These are phyloP conservation scores for Nemurella pictetii DNA, from an alignment of 2,888 invertebrate species.

Conservation along the genomic window DNA sequence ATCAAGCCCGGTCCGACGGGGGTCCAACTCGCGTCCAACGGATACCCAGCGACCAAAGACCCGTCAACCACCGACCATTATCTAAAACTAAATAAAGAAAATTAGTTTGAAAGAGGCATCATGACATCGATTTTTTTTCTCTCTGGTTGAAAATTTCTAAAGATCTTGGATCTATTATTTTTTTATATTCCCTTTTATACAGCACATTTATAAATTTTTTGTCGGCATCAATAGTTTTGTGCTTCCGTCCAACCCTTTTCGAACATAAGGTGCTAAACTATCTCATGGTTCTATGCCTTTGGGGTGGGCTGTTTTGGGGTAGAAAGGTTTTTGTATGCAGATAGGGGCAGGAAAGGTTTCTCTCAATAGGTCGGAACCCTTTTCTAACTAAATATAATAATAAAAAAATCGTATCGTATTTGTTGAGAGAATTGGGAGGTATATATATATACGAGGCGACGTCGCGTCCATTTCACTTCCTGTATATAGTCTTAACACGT, in stretches of 20 bases:
- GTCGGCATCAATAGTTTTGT: slow-evolving; percentile 4
- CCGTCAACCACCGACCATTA: slow-evolving; percentile 21
- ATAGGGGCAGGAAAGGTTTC: slow-evolving; percentile 28
- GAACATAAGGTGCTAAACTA: slow-evolving; percentile 33
- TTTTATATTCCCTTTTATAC: slow-evolving; percentile 18
- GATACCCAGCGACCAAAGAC: too few species aligned
- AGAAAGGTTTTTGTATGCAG: slow-evolving; percentile 32
- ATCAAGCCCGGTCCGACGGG: not conserved
- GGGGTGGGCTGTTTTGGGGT: slow-evolving; percentile 30
- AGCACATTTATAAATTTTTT: slow-evolving; percentile 25
- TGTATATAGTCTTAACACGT: not conserved
- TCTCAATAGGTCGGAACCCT: slow-evolving; percentile 31
- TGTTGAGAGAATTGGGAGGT: slow-evolving; percentile 7
- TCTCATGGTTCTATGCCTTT: slow-evolving; percentile 31
- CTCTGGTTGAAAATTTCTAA: slow-evolving; percentile 20
- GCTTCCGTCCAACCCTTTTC: slow-evolving; percentile 32
- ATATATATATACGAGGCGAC: too few species aligned
- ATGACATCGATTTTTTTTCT: slow-evolving; percentile 24
- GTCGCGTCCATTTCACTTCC: slow-evolving; percentile 12
- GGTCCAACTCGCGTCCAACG: not conserved
- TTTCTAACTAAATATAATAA: slow-evolving; percentile 16
- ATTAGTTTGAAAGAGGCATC: slow-evolving; percentile 27
- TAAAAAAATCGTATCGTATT: slow-evolving; percentile 23
- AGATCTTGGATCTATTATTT: slow-evolving; percentile 27
- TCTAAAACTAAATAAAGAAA: slow-evolving; percentile 22